These are phyloP conservation scores for Bombus polaris DNA, from an alignment of 1,140 invertebrate species.

Conservation along the genomic window DNA sequence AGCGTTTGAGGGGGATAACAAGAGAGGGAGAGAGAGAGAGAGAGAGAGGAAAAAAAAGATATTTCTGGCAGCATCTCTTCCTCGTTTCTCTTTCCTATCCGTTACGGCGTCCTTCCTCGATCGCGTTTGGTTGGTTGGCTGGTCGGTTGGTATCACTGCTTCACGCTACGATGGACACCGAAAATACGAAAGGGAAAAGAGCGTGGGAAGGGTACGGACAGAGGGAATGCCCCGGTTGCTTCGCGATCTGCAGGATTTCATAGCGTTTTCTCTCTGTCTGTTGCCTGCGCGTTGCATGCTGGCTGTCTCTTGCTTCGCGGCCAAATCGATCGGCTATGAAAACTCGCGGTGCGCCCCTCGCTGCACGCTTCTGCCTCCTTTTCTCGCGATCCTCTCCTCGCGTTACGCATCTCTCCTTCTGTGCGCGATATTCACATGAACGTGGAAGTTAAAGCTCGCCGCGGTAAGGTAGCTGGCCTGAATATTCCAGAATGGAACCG, in stretches of 20 bases:
- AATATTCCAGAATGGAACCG: background rate
- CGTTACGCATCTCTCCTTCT: too few relatives aligned
- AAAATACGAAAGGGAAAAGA: slow-evolving; percentile 66
- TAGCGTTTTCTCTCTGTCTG: slow-evolving; percentile 20
- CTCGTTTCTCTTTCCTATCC: slow-evolving; percentile 7
- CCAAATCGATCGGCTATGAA: slow-evolving; percentile 64
- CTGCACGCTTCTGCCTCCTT: background rate
- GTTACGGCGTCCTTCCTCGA: slow-evolving; percentile 24
- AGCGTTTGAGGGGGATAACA: slow-evolving; percentile 56
- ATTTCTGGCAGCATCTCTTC: slow-evolving; percentile 14
- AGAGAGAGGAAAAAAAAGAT: background rate
- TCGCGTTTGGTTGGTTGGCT: slow-evolving; percentile 52
- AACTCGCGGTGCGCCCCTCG: slow-evolving; percentile 28
- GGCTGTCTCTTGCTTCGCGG: slow-evolving; percentile 34
- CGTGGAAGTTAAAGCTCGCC: background rate
- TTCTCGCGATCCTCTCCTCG: too few relatives aligned
- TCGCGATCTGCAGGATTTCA: slow-evolving; percentile 52
- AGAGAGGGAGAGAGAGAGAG: background rate
- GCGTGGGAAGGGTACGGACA: slow-evolving; percentile 27
- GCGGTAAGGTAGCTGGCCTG: background rate
- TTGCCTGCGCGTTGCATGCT: background rate
- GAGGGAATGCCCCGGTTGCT: slow-evolving; percentile 48
- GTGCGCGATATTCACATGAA: background rate
- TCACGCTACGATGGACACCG: slow-evolving; percentile 68
- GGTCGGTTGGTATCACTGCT: slow-evolving; percentile 66